Evolutionary conservation across 2,113 vertebrate species (phyloP), one percentile per base, ranked within the genome.

Genomic region (Clupea harengus): DNA sequence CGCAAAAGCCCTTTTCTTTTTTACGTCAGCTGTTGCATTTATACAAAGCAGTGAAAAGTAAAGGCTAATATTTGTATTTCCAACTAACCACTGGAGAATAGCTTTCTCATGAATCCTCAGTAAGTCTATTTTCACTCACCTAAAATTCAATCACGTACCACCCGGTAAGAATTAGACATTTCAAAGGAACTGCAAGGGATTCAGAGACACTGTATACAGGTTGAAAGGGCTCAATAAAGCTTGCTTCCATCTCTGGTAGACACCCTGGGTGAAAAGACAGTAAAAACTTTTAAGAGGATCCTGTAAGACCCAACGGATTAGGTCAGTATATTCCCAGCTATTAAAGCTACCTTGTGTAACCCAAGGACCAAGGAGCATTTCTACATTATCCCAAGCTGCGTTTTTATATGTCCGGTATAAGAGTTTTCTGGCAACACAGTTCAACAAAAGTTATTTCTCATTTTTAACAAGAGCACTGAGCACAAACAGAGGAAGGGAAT

Each of bases 311-410:
- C 25, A 28, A 28, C 9, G 64, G 64, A 67, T 67, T 67, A 28
- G 64, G 64, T 67, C 64, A 67, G 64, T 67, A 28, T 13, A 67
- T 67, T 67, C 64, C n/a, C 64, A 67, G 64, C 64, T 67, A n/a
- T 28, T 67, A 28, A 67, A 67, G 18, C n/a, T 28, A 67, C 60
- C 60, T 28, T 28, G n/a, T 67, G 64, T 67, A 67, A 67, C 64
- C 25, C n/a, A 67, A 67, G n/a, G 22, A 67, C 64, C 64, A 28
- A 11, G 8, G 10, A 67, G 9, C 8, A 67, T 25, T 28, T 11
- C n/a, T 67, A 6, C 8, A 28, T 67, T 1, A 67, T 28, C n/a
- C 64, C 64, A 28, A 0, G n/a, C 64, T 67, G 25, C n/a, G 3
- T 28, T 28, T 28, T 67, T 67, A 67, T 28, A 67, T 28, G 7